A percentile compares a stretch with the other conserved stretches of the same genome.
Conservation (phyloP, 2,797 vertebrate genomes). For the Lateolabrax maculatus region DNA sequence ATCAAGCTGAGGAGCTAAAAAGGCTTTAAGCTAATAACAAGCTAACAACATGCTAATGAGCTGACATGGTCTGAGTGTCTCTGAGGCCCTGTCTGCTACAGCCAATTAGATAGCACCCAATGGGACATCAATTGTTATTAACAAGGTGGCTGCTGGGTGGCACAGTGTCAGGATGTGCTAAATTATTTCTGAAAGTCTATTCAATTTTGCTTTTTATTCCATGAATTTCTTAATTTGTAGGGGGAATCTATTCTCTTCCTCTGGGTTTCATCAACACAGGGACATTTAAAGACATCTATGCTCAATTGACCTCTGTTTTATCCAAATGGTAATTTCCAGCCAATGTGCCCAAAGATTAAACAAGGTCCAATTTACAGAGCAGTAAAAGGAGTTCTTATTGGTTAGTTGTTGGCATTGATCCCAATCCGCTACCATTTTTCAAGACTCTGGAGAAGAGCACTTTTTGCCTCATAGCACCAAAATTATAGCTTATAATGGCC, state of each 20-base stretch:
- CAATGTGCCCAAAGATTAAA: too few species aligned
- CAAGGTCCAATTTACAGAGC: not conserved
- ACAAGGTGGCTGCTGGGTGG: constrained; percentile 39
- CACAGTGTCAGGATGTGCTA: constrained; percentile 13
- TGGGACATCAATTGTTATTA: constrained; percentile 45
- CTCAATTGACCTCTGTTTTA: not conserved
- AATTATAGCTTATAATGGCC: too few species aligned
- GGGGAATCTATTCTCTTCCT: not conserved
- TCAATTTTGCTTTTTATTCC: not conserved
- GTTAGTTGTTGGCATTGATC: too few species aligned
- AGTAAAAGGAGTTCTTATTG: not conserved
- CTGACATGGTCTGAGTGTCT: constrained; percentile 52
- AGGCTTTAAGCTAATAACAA: constrained; percentile 57
- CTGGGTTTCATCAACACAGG: not conserved
- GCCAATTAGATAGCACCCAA: constrained; percentile 61
- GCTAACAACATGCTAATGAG: constrained; percentile 64
- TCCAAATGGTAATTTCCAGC: not conserved
- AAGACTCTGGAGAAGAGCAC: too few species aligned
- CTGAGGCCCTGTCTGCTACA: constrained; percentile 45
- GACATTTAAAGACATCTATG: not conserved
- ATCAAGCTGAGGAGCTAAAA: constrained; percentile 43
- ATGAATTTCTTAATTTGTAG: not conserved
- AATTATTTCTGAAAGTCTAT: not conserved
- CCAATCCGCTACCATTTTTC: too few species aligned
- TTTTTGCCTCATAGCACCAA: too few species aligned